Percentiles rank a stretch among this genome's conserved stretches.
Conservation (phyloP, 2,113 vertebrate species). For the Lagopus muta region DNA sequence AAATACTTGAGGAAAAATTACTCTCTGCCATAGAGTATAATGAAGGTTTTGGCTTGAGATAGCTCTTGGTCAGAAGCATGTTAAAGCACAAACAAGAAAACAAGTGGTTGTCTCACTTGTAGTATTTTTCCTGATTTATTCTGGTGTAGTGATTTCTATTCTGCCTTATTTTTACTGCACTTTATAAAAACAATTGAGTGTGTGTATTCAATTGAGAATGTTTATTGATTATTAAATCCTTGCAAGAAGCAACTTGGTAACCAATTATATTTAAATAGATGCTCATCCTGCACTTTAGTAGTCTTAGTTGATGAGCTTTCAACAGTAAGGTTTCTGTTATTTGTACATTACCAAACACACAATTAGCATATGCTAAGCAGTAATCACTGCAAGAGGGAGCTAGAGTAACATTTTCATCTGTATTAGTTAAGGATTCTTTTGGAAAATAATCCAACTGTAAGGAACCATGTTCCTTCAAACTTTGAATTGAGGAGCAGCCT, state of each 20-base stretch:
- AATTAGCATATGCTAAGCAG: not conserved
- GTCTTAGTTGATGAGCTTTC: not conserved
- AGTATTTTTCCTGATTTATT: not conserved
- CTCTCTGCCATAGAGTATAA: constrained; percentile 35
- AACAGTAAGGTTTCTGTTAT: not conserved
- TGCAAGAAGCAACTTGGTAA: not conserved
- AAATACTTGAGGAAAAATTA: constrained; percentile 53
- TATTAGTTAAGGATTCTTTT: not conserved
- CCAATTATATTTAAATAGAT: not conserved
- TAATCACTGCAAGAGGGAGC: not conserved
- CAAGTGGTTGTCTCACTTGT: not conserved
- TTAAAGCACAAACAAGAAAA: not conserved
- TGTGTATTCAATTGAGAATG: not conserved
- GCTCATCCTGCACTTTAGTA: not conserved
- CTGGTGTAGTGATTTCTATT: not conserved
- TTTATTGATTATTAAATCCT: not conserved
- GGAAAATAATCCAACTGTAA: not conserved
- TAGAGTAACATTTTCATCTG: not conserved
- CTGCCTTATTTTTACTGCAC: not conserved
- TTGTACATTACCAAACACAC: not conserved
- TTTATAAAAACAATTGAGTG: not conserved
- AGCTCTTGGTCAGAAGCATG: not conserved
- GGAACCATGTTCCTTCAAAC: not conserved
- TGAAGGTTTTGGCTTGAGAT: constrained; percentile 25
- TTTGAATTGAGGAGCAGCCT: not conserved